phyloP scores from a whole-genome alignment of 2,888 invertebrate genomes.

The Rosalia funebris region DNA sequence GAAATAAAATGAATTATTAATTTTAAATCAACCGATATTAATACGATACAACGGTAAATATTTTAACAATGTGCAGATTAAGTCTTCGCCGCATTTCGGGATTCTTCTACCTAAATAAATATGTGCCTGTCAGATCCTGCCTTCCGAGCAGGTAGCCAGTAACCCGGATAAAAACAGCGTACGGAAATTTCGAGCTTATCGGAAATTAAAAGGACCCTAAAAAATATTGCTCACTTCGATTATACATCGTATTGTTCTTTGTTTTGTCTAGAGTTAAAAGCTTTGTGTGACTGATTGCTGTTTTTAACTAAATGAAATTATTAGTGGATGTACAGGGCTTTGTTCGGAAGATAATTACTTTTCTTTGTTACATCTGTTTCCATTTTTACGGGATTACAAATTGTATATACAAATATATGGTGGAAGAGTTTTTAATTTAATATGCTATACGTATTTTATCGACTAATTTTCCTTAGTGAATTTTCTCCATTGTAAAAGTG shows the following conservation, averaged over 20 bases:
- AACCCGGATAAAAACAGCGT: constrained; percentile 7
- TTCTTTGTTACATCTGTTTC: constrained; percentile 1
- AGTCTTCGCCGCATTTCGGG: not conserved
- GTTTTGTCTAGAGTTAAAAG: not conserved
- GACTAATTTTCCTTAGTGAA: not conserved
- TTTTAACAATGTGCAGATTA: not conserved
- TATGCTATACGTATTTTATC: not conserved
- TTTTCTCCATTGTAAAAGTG: too few relatives aligned
- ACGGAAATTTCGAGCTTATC: constrained; percentile 5
- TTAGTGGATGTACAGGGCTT: not conserved
- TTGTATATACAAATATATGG: constrained; percentile 14
- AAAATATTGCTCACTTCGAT: constrained; percentile 8
- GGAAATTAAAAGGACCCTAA: constrained; percentile 14
- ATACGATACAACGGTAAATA: too few relatives aligned
- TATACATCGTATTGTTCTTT: constrained; percentile 1
- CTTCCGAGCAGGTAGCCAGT: not conserved
- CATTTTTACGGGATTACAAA: not conserved
- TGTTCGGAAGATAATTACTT: not conserved
- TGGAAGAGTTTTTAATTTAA: constrained; percentile 14
- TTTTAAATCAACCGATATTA: too few relatives aligned
- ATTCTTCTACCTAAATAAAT: constrained; percentile 10
- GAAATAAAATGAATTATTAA: too few relatives aligned
- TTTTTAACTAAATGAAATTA: constrained; percentile 12
- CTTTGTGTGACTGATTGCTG: constrained; percentile 5
- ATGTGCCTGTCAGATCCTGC: not conserved